Base-by-base conservation (phyloP, 1,140 invertebrate species). In the Papilio polytes region DNA sequence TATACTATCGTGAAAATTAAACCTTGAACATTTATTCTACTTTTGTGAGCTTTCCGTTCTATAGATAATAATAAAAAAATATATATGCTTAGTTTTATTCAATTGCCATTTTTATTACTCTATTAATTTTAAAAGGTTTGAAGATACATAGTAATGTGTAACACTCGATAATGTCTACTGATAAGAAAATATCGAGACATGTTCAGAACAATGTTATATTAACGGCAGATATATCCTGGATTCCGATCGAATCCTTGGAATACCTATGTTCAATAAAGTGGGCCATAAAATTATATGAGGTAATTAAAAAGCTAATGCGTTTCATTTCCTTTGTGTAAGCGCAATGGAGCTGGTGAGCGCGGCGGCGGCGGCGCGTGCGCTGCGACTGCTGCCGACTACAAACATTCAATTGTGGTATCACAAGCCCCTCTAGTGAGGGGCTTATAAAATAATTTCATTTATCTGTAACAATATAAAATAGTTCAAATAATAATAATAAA, bases 361-460 rank as follows among this genome's bases (percentile, higher is more conserved):
- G 85, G 81, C 85, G 85, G 8, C 12, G 31, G 53, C 77, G 85
- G 81, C 85, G 87, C 87, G 83, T 86, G 85, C 85, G 82, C 84
- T 81, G 81, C 80, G 81, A 86, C 79, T 81, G 86, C 83, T 83
- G 80, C 82, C 74, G 74, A 88, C 86, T 86, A 87, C 86, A 85
- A 87, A 89, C 87, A 91, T 90, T 86, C 89, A 89, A 89, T 92
- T 92, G 89, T 92, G 85, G 86, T 92, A 89, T 92, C 89, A 86
- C 85, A 89, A 56, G 76, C 73, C 63, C 31, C 78, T 31, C 20
- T 91, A 90, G 89, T 87, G 90, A 83, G 84, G 90, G 84, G 63
- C 80, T 56, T 18, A 8, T 31, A 66, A 31, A 63, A 8, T 2
- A 66, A 15, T 31, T 15, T 31, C 31, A 31, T 15, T 8, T 2